phyloP scores from a whole-genome alignment of 2,113 vertebrate genomes.

The Melanotaenia duboulayi region DNA sequence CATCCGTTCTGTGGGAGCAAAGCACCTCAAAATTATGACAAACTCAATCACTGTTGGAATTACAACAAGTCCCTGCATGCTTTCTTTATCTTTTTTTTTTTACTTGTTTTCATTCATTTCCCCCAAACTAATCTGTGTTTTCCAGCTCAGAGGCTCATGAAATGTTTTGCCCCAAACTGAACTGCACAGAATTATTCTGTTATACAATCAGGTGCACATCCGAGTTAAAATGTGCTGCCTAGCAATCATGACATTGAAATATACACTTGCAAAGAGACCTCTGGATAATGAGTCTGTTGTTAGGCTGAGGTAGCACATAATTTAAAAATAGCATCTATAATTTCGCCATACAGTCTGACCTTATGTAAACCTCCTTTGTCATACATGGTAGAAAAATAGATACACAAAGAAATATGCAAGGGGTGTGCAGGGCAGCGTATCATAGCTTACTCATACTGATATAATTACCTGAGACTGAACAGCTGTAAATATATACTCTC shows the following conservation, averaged over 20 bases:
- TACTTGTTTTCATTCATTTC: constrained; percentile 49
- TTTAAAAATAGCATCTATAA: background rate
- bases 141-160: constrained; percentile 13
- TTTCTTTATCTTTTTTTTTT: constrained; percentile 13
- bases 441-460: no score
- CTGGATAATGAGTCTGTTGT: constrained; percentile 8
- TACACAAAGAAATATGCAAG: background rate
- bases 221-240: background rate
- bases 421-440: background rate
- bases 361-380: constrained; percentile 12
- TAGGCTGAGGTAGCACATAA: background rate
- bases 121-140: constrained; percentile 46
- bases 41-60: constrained; percentile 21
- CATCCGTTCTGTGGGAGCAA: constrained; percentile 1
- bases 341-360: constrained; percentile 8
- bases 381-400: background rate
- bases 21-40: constrained; percentile 24
- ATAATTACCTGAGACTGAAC: background rate
- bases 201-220: background rate
- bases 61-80: constrained; percentile 19
- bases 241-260: constrained; percentile 1
- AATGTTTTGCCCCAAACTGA: constrained; percentile 33
- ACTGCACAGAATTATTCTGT: constrained; percentile 23
- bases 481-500: constrained; percentile 26
- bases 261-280: constrained; percentile 12